Evolutionary conservation across 1,140 invertebrate genomes (phyloP).

Genomic region (Orius laevigatus): DNA sequence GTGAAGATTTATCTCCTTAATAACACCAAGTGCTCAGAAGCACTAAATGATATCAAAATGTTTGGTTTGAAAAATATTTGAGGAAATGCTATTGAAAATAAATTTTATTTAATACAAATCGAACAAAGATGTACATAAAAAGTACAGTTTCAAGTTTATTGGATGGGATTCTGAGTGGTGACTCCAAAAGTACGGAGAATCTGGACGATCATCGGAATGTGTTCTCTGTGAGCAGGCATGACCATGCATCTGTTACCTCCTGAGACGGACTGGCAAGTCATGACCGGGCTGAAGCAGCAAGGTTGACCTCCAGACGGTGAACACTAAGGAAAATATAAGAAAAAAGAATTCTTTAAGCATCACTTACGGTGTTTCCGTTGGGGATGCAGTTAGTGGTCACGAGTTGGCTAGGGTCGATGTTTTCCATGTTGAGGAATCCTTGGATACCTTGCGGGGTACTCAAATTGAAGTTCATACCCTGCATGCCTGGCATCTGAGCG

Average conservation of each 20-base stretch:
- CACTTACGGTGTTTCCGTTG: conserved; percentile 7
- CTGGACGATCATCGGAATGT: conserved; percentile 2
- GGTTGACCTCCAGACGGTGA: not conserved
- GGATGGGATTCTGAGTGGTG: not conserved
- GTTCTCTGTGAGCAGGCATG: not conserved
- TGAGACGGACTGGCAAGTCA: not conserved
- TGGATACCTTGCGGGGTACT: not conserved
- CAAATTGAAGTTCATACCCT: conserved; percentile 4
- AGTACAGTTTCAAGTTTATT: not conserved
- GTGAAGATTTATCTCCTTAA: too few relatives aligned
- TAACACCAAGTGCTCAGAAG: too few relatives aligned
- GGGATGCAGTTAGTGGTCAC: conserved; percentile 7
- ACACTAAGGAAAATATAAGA: not conserved
- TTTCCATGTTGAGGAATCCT: not conserved
- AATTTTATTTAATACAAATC: not conserved
- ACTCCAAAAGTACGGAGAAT: conserved; percentile 1
- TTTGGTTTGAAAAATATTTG: not conserved
- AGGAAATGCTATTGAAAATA: too few relatives aligned
- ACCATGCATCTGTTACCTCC: not conserved
- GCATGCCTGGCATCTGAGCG: too few relatives aligned
- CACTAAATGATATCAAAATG: not conserved
- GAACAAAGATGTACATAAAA: too few relatives aligned
- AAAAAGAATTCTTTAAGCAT: too few relatives aligned
- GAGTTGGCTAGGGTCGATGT: not conserved
- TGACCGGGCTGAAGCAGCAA: conserved; percentile 6